Conservation (phyloP, 2,797 vertebrate genomes). For the Lutra lutra region DNA sequence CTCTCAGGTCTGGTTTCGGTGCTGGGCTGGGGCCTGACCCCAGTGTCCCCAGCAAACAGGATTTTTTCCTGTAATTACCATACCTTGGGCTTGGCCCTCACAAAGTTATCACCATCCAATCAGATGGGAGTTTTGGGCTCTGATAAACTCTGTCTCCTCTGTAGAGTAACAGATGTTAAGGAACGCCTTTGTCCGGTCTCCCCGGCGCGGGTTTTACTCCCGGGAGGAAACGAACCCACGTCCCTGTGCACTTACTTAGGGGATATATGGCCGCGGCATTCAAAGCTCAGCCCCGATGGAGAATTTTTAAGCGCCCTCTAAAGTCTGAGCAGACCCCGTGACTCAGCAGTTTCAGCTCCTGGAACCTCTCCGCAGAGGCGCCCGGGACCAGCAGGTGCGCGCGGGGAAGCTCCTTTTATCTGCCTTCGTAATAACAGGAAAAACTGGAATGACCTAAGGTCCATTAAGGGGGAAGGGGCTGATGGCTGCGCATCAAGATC, state of each 20-base stretch:
- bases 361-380: not conserved
- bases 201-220: not conserved
- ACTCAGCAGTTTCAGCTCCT: conserved; percentile 3
- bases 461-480: not conserved
- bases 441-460: conserved; percentile 19
- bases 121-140: not conserved
- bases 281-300: not conserved
- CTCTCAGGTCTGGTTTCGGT: too few species aligned
- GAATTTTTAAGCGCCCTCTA: not conserved
- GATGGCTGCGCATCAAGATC: not conserved
- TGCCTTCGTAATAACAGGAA: conserved; percentile 44
- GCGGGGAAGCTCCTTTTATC: not conserved
- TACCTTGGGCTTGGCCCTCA: not conserved
- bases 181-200: not conserved
- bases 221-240: not conserved
- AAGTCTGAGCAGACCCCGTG: not conserved
- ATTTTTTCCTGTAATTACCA: not conserved
- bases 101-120: not conserved
- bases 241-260: rapidly evolving
- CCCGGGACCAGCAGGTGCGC: not conserved
- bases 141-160: not conserved
- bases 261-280: rapidly evolving
- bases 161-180: not conserved
- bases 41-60: not conserved
- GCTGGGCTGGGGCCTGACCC: not conserved